These are phyloP conservation scores for Hirtodrosophila duncani DNA, from an alignment of 2,888 invertebrate genomes.

Conservation along the genomic window DNA sequence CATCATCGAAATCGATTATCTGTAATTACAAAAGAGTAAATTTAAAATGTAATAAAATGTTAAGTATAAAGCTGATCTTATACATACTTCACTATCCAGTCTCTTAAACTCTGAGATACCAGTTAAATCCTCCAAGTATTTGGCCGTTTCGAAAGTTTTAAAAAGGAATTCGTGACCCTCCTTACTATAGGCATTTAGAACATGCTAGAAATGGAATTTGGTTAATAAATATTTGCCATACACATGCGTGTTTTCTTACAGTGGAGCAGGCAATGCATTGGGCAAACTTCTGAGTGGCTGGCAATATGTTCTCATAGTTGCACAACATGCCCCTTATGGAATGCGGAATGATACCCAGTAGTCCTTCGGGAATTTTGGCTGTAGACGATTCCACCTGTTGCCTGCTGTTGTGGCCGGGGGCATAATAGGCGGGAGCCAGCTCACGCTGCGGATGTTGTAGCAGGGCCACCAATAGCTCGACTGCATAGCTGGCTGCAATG, in stretches of 20 bases:
- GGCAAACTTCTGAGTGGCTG: slow-evolving; percentile 90
- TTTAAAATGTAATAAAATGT: background rate
- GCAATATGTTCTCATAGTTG: slow-evolving; percentile 88
- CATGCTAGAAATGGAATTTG: slow-evolving; percentile 52
- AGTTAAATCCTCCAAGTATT: slow-evolving; percentile 90
- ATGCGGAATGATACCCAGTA: slow-evolving; percentile 93
- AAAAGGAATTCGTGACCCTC: slow-evolving; percentile 86
- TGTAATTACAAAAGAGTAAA: slow-evolving; percentile 37
- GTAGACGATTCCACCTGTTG: slow-evolving; percentile 13
- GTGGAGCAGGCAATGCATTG: slow-evolving; percentile 96
- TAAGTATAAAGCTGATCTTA: background rate
- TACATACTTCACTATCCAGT: slow-evolving; percentile 80
- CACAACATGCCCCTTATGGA: slow-evolving; percentile 95
- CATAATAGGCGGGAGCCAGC: slow-evolving; percentile 83
- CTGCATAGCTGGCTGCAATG: slow-evolving; percentile 93
- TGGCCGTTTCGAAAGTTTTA: slow-evolving; percentile 88
- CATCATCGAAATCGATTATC: slow-evolving; percentile 77
- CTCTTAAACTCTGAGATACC: slow-evolving; percentile 85
- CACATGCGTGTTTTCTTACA: no score
- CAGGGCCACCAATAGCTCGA: slow-evolving; percentile 91
- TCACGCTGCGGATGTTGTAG: slow-evolving; percentile 89
- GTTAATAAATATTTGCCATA: background rate
- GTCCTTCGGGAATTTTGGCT: slow-evolving; percentile 79
- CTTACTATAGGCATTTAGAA: slow-evolving; percentile 79
- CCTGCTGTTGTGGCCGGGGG: slow-evolving; percentile 54